A percentile compares a stretch with the other conserved stretches of the same genome.
Evolutionary conservation across 2,888 invertebrate species (phyloP).

Genomic region (Poecilus cupreus): DNA sequence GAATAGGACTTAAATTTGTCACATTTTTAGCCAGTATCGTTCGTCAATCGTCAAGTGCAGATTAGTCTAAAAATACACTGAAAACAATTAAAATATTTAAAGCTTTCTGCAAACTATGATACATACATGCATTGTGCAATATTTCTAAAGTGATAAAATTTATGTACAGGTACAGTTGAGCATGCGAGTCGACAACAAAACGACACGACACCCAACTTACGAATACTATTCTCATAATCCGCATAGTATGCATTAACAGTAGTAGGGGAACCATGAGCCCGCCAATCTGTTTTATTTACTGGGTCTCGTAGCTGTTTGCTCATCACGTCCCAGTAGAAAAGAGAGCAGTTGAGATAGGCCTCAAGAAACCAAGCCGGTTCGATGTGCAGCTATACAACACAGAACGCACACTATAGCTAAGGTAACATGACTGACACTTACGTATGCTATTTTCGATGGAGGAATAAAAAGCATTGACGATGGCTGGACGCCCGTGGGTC

Average conservation of each 20-base stretch:
- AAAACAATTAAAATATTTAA: no score
- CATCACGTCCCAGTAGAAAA: slow-evolving; percentile 74
- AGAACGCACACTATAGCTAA: not conserved
- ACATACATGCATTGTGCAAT: not conserved
- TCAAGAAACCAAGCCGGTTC: slow-evolving; percentile 71
- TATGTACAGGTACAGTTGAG: slow-evolving; percentile 12
- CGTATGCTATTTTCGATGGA: slow-evolving; percentile 91
- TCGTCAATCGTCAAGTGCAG: no score
- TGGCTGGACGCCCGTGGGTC: slow-evolving; percentile 87
- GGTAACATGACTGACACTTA: slow-evolving; percentile 73
- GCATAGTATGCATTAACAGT: slow-evolving; percentile 76
- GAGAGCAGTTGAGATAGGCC: slow-evolving; percentile 73
- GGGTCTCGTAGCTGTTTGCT: slow-evolving; percentile 74
- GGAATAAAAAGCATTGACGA: slow-evolving; percentile 91
- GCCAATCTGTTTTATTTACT: slow-evolving; percentile 76
- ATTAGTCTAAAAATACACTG: no score
- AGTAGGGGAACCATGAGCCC: slow-evolving; percentile 73
- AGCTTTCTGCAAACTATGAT: not conserved
- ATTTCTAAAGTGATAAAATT: no score
- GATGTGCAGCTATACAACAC: slow-evolving; percentile 70
- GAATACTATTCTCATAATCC: slow-evolving; percentile 75
- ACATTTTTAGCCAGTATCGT: no score
- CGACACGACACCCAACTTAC: slow-evolving; percentile 69
- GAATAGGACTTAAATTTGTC: no score
- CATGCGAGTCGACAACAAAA: slow-evolving; percentile 20